phyloP scores from a whole-genome alignment of 2,888 invertebrate genomes.

The Mayetiola destructor region DNA sequence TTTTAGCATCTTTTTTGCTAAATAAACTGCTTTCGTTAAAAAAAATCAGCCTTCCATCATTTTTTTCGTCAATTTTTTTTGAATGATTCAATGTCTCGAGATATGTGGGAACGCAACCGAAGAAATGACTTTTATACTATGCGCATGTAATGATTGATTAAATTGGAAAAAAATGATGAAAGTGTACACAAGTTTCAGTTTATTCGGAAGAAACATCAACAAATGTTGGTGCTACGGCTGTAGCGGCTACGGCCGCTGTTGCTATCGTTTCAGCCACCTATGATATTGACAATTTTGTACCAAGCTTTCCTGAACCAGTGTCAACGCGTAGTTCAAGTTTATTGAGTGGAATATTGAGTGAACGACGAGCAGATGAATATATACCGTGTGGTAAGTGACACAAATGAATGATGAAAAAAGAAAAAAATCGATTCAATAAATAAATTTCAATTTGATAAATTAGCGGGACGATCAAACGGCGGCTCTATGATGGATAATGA shows the following conservation, averaged over 20 bases:
- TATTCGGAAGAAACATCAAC: conserved; percentile 23
- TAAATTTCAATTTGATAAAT: not conserved
- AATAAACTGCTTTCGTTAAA: too few species aligned
- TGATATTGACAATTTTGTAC: not conserved
- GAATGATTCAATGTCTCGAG: too few species aligned
- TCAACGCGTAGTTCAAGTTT: not conserved
- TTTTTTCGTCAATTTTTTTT: too few species aligned
- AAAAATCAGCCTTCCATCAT: too few species aligned
- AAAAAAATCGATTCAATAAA: too few species aligned
- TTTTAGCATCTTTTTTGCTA: too few species aligned
- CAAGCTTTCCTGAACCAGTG: not conserved
- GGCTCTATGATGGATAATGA: conserved; percentile 35
- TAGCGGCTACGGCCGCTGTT: not conserved
- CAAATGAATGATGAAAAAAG: not conserved
- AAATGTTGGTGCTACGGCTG: conserved; percentile 19
- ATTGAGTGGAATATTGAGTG: not conserved
- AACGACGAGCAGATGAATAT: not conserved
- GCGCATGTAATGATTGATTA: too few species aligned
- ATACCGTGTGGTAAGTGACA: not conserved
- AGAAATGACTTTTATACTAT: too few species aligned
- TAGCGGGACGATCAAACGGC: not conserved
- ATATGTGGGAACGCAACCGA: too few species aligned
- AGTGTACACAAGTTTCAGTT: conserved; percentile 61
- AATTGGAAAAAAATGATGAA: too few species aligned
- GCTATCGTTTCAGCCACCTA: not conserved